phyloP scores from a whole-genome alignment of 1,140 invertebrate species.

The Diuraphis noxia region DNA sequence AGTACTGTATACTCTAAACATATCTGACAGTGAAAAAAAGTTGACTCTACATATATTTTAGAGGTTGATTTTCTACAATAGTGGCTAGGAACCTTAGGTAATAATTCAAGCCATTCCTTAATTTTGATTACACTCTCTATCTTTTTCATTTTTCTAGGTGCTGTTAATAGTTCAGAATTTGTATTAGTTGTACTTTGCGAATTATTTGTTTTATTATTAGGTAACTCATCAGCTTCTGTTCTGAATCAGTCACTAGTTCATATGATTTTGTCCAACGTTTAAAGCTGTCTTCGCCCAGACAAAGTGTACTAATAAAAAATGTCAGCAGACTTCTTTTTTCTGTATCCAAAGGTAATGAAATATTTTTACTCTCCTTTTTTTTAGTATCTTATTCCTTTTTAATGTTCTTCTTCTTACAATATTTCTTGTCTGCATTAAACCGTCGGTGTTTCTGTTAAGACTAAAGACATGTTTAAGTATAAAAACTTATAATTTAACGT shows the following conservation, averaged over 20 bases:
- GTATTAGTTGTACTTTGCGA: neutral
- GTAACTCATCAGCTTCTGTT: slow-evolving; percentile 12
- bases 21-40: slow-evolving; percentile 36
- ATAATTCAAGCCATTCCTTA: slow-evolving; percentile 48
- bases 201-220: neutral
- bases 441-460: neutral
- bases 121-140: slow-evolving; percentile 12
- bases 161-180: neutral
- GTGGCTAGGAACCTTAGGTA: slow-evolving; percentile 36
- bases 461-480: too few relatives aligned
- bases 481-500: neutral
- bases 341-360: neutral
- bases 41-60: slow-evolving; percentile 51
- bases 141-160: slow-evolving; percentile 38
- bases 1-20: slow-evolving; percentile 20
- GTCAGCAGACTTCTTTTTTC: neutral
- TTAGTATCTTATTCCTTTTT: neutral
- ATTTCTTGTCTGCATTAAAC: neutral
- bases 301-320: slow-evolving; percentile 18
- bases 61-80: slow-evolving; percentile 46
- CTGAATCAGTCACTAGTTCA: neutral
- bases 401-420: slow-evolving; percentile 16
- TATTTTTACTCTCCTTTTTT: neutral
- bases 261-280: neutral
- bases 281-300: slow-evolving; percentile 7